Percentiles rank a stretch among this genome's conserved stretches.
Evolutionary conservation across 2,888 invertebrate genomes (phyloP).

Genomic region (Drosophila fungiperda): DNA sequence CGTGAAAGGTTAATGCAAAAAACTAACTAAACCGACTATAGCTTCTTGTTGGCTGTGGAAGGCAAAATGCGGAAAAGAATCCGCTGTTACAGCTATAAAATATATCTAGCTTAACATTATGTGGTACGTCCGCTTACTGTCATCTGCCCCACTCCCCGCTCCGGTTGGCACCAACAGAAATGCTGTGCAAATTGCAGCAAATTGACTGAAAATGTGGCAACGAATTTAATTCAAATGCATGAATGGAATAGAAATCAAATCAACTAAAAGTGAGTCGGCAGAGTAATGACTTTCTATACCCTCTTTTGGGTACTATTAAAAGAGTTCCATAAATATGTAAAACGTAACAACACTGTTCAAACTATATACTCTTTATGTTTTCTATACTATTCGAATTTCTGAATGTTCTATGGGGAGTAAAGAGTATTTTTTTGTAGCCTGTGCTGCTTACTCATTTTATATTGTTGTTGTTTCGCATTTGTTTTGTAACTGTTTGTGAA

Average conservation of each 20-base stretch:
- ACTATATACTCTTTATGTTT: background rate
- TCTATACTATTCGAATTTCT: background rate
- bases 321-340: background rate
- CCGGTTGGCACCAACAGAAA: background rate
- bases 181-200: conserved; percentile 63
- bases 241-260: conserved; percentile 62
- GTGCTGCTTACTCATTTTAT: conserved; percentile 1
- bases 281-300: conserved; percentile 3
- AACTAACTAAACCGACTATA: conserved; percentile 9
- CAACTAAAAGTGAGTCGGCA: conserved; percentile 15
- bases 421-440: conserved; percentile 1
- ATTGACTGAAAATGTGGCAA: conserved; percentile 63
- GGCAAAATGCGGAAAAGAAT: conserved; percentile 59
- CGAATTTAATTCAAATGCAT: conserved; percentile 64
- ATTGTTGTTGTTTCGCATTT: conserved; percentile 13
- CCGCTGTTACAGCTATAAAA: conserved; percentile 26
- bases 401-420: background rate
- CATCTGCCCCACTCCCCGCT: conserved; percentile 2
- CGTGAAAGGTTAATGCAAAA: conserved; percentile 25
- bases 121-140: conserved; percentile 43
- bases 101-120: conserved; percentile 36
- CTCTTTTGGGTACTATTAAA: background rate
- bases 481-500: conserved; percentile 37
- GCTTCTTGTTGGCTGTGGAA: conserved; percentile 21
- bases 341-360: background rate